Conservation (phyloP, 2,797 vertebrate species). For the Meda fulgida region DNA sequence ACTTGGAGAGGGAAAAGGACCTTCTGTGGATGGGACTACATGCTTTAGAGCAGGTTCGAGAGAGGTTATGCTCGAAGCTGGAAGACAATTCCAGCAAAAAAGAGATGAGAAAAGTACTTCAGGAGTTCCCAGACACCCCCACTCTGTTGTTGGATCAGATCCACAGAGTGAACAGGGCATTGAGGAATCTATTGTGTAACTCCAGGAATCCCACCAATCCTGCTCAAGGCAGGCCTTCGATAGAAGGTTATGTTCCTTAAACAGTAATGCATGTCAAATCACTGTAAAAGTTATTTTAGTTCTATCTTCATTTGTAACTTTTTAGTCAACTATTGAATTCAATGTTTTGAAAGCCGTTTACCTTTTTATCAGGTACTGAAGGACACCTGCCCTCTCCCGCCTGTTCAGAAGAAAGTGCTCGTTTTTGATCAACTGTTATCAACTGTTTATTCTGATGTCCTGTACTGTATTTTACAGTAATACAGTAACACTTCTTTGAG, state of each 20-base stretch:
- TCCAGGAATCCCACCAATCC: background rate
- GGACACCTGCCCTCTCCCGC: background rate
- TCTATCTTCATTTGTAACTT: background rate
- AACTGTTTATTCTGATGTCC: background rate
- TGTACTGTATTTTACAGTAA: background rate
- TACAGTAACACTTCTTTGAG: background rate
- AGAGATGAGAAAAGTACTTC: background rate
- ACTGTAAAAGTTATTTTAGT: background rate
- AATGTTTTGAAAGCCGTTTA: background rate
- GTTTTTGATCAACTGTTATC: conserved; percentile 11
- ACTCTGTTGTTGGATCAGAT: conserved; percentile 1
- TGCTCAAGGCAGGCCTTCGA: background rate
- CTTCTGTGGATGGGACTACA: conserved; percentile 43
- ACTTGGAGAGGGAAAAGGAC: conserved; percentile 50
- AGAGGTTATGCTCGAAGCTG: background rate
- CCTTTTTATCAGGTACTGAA: conserved; percentile 6
- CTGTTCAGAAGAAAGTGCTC: background rate
- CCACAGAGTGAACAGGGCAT: conserved; percentile 20
- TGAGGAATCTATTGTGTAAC: conserved; percentile 9
- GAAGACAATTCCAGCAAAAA: background rate
- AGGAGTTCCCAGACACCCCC: background rate
- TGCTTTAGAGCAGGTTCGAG: conserved; percentile 22
- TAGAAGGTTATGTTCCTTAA: conserved; percentile 20
- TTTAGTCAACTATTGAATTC: background rate
- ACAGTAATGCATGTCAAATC: background rate